Base-by-base conservation (phyloP, 2,797 vertebrate species). In the Neosilurus mollespiculum region DNA sequence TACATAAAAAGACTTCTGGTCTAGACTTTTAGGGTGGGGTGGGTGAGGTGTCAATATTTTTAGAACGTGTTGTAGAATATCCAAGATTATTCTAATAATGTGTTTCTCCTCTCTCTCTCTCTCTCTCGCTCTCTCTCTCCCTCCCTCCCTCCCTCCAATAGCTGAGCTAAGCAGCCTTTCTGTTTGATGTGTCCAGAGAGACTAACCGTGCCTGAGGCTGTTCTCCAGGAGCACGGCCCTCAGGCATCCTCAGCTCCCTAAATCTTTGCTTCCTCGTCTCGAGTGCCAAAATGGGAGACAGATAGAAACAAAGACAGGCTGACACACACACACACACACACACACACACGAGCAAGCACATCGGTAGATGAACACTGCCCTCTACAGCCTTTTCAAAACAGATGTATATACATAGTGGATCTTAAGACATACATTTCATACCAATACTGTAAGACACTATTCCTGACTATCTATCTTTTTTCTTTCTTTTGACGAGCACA, bases 341-440 rank as follows among this genome's bases (percentile, higher is more conserved):
- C 20, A 58, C 34, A 49, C 1, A 43, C 37, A 43, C 37, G 6
- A 2, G 37, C 6, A 43, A 37, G 66, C 7, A 2, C 81, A 24
- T 24, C 7, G 79, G 30, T 64, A 80, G 83, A 75, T 69, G 79
- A 87, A 77, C 90, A 90, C 90, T 92, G 91, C 92, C 94, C 92
- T 88, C 94, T 94, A 91, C 81, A 89, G 94, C 91, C 71, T 0
- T n/a, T 49, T 59, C 30, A 76, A 76, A 82, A 24, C 82, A 73
- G 26, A 80, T 24, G 24, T 20, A 61, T 18, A 43, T 1, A 78
- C 37, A 78, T 10, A 76, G 1, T 20, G 10, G 9, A 26, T 16
- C 10, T 1, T 15, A 1, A 22, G 6, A n/a, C 1, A 3, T 26
- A 70, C 11, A 14, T 16, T 73, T n/a, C n/a, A 24, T 49, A 51